Evolutionary conservation across 2,888 invertebrate genomes (phyloP).

Genomic region (Andrena praecox): DNA sequence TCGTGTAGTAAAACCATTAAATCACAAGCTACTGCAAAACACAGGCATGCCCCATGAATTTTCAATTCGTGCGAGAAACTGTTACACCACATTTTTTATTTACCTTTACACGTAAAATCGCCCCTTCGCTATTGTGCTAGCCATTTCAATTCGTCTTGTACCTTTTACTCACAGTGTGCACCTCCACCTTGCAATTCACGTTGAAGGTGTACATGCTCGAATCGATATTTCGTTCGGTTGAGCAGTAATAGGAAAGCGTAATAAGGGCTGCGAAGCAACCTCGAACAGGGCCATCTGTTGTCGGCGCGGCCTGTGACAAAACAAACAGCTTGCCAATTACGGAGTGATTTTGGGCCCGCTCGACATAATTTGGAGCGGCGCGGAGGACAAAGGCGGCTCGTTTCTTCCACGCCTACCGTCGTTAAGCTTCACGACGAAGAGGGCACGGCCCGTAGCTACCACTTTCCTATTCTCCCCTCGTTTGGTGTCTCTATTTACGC

Average conservation of each 20-base stretch:
- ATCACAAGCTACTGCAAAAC: too few species aligned
- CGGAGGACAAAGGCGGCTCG: conserved; percentile 75
- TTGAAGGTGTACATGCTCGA: conserved; percentile 17
- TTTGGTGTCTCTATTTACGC: conserved; percentile 76
- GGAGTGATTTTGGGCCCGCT: conserved; percentile 76
- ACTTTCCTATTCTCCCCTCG: conserved; percentile 64
- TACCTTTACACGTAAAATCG: too few species aligned
- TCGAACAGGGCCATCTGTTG: conserved; percentile 75
- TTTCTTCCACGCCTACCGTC: conserved; percentile 72
- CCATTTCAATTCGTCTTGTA: too few species aligned
- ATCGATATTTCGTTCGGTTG: conserved; percentile 60
- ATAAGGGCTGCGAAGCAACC: conserved; percentile 56
- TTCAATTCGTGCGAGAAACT: too few species aligned
- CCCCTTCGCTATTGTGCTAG: too few species aligned
- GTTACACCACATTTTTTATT: too few species aligned
- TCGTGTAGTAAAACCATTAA: too few species aligned
- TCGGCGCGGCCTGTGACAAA: conserved; percentile 78
- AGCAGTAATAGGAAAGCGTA: conserved; percentile 65
- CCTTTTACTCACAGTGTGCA: background rate
- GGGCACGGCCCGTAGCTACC: conserved; percentile 52
- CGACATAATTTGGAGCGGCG: conserved; percentile 78
- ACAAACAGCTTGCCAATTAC: conserved; percentile 83
- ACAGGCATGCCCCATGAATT: too few species aligned
- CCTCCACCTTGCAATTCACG: conserved; percentile 10
- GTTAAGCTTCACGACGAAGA: conserved; percentile 65